These are phyloP conservation scores for Synergus gifuensis DNA, from an alignment of 2,888 invertebrate genomes.

Conservation along the genomic window DNA sequence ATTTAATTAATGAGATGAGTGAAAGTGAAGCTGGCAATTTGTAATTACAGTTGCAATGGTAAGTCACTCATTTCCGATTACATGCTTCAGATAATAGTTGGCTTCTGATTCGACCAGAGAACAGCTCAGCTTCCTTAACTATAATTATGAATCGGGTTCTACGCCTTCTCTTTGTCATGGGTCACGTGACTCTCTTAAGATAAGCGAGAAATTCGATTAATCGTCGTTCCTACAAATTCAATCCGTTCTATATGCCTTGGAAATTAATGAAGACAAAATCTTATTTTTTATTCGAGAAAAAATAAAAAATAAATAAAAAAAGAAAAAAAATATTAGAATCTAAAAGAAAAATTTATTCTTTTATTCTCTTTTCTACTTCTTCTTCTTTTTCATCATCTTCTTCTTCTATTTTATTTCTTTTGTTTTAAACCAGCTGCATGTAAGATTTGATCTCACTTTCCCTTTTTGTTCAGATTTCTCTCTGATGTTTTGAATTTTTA, in stretches of 20 bases:
- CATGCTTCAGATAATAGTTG: constrained; percentile 1
- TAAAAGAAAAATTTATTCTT: too few relatives aligned
- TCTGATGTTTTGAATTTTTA: too few relatives aligned
- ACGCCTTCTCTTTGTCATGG: constrained; percentile 32
- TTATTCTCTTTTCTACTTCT: too few relatives aligned
- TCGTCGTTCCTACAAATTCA: constrained; percentile 9
- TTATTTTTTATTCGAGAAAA: not conserved
- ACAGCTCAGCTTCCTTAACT: constrained; percentile 19
- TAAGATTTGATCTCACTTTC: too few relatives aligned
- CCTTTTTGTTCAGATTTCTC: too few relatives aligned
- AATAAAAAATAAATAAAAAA: not conserved
- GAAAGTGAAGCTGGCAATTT: not conserved
- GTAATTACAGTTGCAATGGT: constrained; percentile 14
- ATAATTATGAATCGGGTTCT: constrained; percentile 33
- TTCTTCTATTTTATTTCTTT: too few relatives aligned
- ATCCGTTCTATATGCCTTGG: not conserved
- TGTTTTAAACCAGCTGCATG: too few relatives aligned
- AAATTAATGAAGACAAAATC: not conserved
- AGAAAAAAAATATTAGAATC: too few relatives aligned
- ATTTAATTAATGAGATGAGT: not conserved
- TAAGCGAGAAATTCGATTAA: constrained; percentile 34
- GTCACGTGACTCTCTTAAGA: constrained; percentile 12
- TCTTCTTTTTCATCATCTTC: too few relatives aligned
- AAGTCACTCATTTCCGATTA: constrained; percentile 28
- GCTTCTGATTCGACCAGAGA: constrained; percentile 11